These are phyloP conservation scores for Cataglyphis cursor DNA, from an alignment of 2,888 invertebrate genomes.

Conservation along the genomic window DNA sequence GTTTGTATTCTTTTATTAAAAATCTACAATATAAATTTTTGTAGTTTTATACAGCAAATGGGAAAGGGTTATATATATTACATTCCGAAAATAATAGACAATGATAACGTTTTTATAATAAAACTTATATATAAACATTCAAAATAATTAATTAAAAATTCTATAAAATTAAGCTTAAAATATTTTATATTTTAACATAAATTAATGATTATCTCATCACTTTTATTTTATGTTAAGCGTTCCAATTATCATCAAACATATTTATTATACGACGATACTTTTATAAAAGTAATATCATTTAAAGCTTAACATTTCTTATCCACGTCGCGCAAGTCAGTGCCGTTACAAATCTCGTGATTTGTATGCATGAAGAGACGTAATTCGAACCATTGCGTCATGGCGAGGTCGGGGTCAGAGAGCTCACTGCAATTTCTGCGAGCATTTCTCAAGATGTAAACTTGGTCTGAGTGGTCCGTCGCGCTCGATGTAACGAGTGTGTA, in stretches of 20 bases:
- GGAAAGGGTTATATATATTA: background rate
- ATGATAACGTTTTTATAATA: background rate
- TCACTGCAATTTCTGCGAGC: conserved; percentile 60
- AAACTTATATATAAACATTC: background rate
- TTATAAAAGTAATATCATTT: background rate
- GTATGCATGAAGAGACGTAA: conserved; percentile 64
- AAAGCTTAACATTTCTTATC: conserved; percentile 6
- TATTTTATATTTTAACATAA: background rate
- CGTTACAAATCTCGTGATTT: conserved; percentile 66
- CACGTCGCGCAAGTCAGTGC: background rate
- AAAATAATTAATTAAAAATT: background rate
- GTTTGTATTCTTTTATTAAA: background rate
- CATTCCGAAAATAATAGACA: background rate
- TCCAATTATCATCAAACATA: background rate
- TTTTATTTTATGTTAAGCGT: background rate
- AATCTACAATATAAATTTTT: background rate
- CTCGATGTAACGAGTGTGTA: conserved; percentile 60
- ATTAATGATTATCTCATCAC: background rate
- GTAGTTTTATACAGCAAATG: background rate
- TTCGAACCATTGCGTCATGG: conserved; percentile 54
- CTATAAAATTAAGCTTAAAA: background rate
- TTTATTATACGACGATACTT: background rate
- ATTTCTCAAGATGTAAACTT: conserved; percentile 61
- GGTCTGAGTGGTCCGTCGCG: conserved; percentile 42
- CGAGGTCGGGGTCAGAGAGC: conserved; percentile 53